A percentile compares a stretch with the other conserved stretches of the same genome.
Evolutionary conservation across 1,140 invertebrate species (phyloP).

Genomic region (Lepidurus apus): DNA sequence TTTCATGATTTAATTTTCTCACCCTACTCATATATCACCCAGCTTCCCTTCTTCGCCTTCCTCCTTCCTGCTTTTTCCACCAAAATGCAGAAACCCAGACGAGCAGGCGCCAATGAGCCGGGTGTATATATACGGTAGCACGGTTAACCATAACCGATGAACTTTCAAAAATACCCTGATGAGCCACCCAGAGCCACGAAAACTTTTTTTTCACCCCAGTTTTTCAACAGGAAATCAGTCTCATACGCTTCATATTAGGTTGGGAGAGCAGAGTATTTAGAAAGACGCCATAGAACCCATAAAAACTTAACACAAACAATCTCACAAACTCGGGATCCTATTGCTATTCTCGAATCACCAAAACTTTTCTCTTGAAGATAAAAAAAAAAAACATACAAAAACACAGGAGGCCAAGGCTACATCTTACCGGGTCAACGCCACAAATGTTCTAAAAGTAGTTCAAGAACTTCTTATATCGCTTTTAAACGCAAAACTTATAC

Average conservation of each 20-base stretch:
- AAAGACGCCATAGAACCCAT: too few species aligned
- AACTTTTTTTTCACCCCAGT: background rate
- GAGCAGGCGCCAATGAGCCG: background rate
- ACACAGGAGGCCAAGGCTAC: background rate
- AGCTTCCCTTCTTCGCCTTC: background rate
- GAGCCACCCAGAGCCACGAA: background rate
- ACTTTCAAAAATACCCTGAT: background rate
- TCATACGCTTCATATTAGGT: too few species aligned
- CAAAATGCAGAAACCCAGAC: background rate
- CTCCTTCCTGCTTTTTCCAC: background rate
- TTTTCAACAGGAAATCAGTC: too few species aligned
- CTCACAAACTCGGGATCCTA: too few species aligned
- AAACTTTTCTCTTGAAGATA: too few species aligned
- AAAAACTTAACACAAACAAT: too few species aligned
- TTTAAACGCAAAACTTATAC: background rate
- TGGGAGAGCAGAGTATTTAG: too few species aligned
- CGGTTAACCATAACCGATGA: background rate
- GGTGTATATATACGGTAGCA: slow-evolving; percentile 8
- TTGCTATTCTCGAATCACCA: too few species aligned
- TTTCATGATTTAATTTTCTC: slow-evolving; percentile 16
- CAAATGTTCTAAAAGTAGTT: background rate
- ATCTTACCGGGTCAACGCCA: background rate
- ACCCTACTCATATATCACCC: slow-evolving; percentile 18
- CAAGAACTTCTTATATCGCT: background rate
- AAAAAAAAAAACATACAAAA: too few species aligned